phyloP scores from a whole-genome alignment of 2,797 vertebrate genomes.

The Rhadinocentrus ornatus region DNA sequence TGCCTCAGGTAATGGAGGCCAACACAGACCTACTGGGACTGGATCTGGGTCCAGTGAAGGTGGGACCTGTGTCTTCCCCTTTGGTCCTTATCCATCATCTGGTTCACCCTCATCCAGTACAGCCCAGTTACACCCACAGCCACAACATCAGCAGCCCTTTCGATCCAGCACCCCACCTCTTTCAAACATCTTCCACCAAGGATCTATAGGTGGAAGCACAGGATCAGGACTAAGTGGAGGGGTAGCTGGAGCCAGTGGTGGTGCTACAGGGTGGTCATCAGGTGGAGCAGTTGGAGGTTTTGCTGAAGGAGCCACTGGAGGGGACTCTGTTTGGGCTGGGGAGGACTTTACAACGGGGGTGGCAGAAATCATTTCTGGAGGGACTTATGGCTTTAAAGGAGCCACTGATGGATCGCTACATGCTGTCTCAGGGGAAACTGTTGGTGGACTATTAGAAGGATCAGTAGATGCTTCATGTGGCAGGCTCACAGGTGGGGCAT shows the following conservation, averaged over 20 bases:
- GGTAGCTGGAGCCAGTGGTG: constrained; percentile 66
- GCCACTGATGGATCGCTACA: constrained; percentile 43
- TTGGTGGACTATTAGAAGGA: constrained; percentile 57
- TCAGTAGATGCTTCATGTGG: constrained; percentile 40
- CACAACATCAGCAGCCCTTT: constrained; percentile 76
- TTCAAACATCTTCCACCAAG: constrained; percentile 83
- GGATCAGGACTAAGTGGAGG: constrained; percentile 75
- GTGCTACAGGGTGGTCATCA: constrained; percentile 69
- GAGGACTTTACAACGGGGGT: constrained; percentile 69
- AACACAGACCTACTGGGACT: constrained; percentile 44
- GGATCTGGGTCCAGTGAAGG: constrained; percentile 60
- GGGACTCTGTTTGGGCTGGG: constrained; percentile 64
- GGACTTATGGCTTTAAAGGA: constrained; percentile 46
- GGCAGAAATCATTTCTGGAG: constrained; percentile 37
- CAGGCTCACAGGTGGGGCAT: constrained; percentile 46
- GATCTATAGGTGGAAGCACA: constrained; percentile 70
- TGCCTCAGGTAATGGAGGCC: constrained; percentile 59
- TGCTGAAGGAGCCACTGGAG: constrained; percentile 69
- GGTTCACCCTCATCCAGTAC: constrained; percentile 79
- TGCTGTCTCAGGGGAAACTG: constrained; percentile 65
- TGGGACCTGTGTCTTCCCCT: constrained; percentile 65
- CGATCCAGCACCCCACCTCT: constrained; percentile 79
- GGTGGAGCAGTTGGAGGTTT: constrained; percentile 65
- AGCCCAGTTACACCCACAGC: constrained; percentile 81
- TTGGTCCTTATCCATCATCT: constrained; percentile 70